Evolutionary conservation across 1,140 invertebrate species (phyloP), one percentile per base, ranked within the genome.

Genomic region (Cataglyphis hispanica): DNA sequence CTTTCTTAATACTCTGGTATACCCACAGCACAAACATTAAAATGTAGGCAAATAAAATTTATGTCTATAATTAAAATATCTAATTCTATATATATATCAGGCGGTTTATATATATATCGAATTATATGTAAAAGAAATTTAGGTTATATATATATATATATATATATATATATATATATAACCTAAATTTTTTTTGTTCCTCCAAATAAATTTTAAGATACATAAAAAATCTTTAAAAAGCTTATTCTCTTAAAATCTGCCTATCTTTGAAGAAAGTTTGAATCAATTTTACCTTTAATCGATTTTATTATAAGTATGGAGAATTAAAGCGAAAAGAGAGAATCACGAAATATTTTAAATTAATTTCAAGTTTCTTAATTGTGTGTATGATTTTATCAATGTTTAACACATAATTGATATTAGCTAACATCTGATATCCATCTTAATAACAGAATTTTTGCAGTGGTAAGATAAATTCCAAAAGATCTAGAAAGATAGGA

Each of bases 1-100:
- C 60, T 84, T 75, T 84, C 67, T 86, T 86, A 80, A 83, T 13
- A 75, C 78, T 83, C 56, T 83, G 78, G 67, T 83, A 83, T 83
- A 83, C 67, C 40, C 40, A 83, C 27, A 72, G 22, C 34, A 70
- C 16, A 81, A 83, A 27, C 10, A 11, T 25, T 83, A 72, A 22
- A 72, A 46, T 72, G 61, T 31, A 37, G 4, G 11, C 13, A 43
- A 37, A 37, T 50, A 22, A 78, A 67, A 69, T 50, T 64, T 50
- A 8, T 22, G 58, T 66, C 27, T 46, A 4, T 22, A 70, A 40
- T 11, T 58, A 16, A 70, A 8, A 31, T 10, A 53, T 0, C 1
- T 6, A 34, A 40, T 58, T 50, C 1, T 7, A 34, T 43, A 72
- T 3, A 81, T 22, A 43, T 31, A 31, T 58, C 25, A 1, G 70